A percentile compares a stretch with the other conserved stretches of the same genome.
These are phyloP conservation scores for Papilio protenor DNA, from an alignment of 2,888 invertebrate genomes.

Conservation along the genomic window DNA sequence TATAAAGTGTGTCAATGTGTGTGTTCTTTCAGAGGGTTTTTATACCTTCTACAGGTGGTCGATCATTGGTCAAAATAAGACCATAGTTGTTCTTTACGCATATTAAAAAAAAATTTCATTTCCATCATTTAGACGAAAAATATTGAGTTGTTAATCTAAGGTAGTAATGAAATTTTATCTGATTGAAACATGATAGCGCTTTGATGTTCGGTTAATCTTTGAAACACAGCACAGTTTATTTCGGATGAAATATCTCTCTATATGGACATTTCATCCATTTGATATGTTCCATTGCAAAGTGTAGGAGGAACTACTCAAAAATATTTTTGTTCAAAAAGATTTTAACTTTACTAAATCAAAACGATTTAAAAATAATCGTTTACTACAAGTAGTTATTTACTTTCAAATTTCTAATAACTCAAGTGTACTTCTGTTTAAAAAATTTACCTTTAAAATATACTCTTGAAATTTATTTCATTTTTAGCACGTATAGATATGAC, in stretches of 20 bases:
- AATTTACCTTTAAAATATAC: too few relatives aligned
- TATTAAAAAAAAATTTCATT: not conserved
- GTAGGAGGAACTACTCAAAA: too few relatives aligned
- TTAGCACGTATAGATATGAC: not conserved
- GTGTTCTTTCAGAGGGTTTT: not conserved
- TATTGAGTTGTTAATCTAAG: not conserved
- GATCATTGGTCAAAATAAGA: too few relatives aligned
- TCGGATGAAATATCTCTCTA: not conserved
- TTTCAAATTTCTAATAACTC: too few relatives aligned
- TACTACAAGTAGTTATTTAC: too few relatives aligned
- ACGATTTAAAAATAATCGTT: too few relatives aligned
- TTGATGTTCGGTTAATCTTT: not conserved
- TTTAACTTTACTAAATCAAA: too few relatives aligned
- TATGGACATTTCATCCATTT: not conserved
- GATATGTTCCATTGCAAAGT: not conserved
- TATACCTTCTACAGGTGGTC: too few relatives aligned
- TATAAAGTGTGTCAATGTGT: not conserved
- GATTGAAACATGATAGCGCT: not conserved
- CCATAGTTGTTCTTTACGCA: not conserved
- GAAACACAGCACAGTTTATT: not conserved
- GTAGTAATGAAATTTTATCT: not conserved
- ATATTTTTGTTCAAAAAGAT: too few relatives aligned
- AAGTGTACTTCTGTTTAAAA: too few relatives aligned
- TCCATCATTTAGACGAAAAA: too few relatives aligned
- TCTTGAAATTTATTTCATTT: not conserved